A percentile compares a stretch with the other conserved stretches of the same genome.
Evolutionary conservation across 2,113 vertebrate genomes (phyloP).

Genomic region (Rhipidura dahli): DNA sequence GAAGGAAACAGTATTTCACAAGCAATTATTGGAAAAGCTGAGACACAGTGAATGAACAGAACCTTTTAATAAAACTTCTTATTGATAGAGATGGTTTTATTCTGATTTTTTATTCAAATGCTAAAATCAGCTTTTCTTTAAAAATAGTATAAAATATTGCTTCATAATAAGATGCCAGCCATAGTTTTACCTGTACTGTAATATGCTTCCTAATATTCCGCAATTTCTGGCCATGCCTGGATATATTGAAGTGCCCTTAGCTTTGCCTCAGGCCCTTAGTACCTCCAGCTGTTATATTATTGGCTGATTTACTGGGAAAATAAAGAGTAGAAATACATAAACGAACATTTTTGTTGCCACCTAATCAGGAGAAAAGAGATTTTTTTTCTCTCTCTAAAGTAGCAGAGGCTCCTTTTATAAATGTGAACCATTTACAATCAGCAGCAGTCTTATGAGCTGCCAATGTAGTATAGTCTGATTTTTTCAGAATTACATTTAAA

Average conservation of each 20-base stretch:
- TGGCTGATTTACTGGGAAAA: conserved; percentile 72
- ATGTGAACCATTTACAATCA: background rate
- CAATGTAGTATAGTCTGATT: conserved; percentile 4
- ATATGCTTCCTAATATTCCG: conserved; percentile 31
- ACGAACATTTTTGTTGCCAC: conserved; percentile 70
- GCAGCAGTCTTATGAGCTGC: conserved; percentile 36
- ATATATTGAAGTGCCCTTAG: conserved; percentile 68
- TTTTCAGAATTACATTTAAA: conserved; percentile 57
- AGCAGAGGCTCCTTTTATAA: conserved; percentile 29
- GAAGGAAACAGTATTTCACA: conserved; percentile 15
- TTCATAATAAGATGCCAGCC: conserved; percentile 34
- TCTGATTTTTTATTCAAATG: background rate
- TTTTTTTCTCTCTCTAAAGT: conserved; percentile 41
- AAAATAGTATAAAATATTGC: conserved; percentile 28
- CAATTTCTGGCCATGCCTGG: conserved; percentile 29
- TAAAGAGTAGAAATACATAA: conserved; percentile 70
- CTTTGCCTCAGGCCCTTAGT: conserved; percentile 70
- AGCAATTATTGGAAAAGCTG: conserved; percentile 2
- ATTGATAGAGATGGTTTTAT: background rate
- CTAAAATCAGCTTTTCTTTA: background rate
- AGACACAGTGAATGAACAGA: background rate
- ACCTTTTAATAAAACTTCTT: background rate
- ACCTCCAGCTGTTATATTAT: conserved; percentile 74
- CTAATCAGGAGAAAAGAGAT: conserved; percentile 69
- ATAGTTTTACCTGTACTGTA: conserved; percentile 37